These are phyloP conservation scores for Emydocephalus ijimae DNA, from an alignment of 2,113 vertebrate genomes.

Conservation along the genomic window DNA sequence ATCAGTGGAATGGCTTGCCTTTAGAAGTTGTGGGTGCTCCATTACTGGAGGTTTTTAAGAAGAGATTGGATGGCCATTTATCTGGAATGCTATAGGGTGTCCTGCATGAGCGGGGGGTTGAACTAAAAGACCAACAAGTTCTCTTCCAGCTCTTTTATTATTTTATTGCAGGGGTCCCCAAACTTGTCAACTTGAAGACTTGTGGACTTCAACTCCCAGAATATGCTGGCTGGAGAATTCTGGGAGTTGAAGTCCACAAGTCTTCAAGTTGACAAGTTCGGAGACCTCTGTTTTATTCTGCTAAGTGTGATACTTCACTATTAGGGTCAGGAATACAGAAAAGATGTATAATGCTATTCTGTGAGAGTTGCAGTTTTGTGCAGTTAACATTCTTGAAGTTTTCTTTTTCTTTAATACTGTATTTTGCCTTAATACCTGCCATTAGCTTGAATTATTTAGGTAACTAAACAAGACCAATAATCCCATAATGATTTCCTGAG, in stretches of 20 bases:
- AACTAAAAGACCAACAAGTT: not conserved
- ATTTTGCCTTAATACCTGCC: conserved; percentile 68
- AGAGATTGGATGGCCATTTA: not conserved
- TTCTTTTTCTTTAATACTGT: conserved; percentile 62
- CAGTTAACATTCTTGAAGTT: conserved; percentile 9
- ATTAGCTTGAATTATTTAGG: conserved; percentile 74
- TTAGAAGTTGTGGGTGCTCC: not conserved
- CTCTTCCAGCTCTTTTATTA: not conserved
- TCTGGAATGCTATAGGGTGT: not conserved
- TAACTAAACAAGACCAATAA: conserved; percentile 66
- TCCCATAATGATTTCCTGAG: conserved; percentile 60
- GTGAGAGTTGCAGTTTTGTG: conserved; percentile 30
- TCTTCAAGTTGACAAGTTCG: too few relatives aligned
- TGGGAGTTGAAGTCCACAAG: too few relatives aligned
- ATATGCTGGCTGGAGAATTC: too few relatives aligned
- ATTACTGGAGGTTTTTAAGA: not conserved
- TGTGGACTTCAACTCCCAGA: too few relatives aligned
- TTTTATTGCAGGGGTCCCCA: not conserved
- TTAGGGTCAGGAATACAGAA: conserved; percentile 33
- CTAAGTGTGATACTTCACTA: not conserved
- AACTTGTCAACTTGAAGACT: too few relatives aligned
- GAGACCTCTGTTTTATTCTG: not conserved
- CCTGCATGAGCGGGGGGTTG: not conserved
- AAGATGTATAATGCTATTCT: conserved; percentile 26
- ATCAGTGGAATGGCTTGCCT: not conserved